Conservation (phyloP, 2,888 invertebrate genomes). For the Platerodrilus igneus region DNA sequence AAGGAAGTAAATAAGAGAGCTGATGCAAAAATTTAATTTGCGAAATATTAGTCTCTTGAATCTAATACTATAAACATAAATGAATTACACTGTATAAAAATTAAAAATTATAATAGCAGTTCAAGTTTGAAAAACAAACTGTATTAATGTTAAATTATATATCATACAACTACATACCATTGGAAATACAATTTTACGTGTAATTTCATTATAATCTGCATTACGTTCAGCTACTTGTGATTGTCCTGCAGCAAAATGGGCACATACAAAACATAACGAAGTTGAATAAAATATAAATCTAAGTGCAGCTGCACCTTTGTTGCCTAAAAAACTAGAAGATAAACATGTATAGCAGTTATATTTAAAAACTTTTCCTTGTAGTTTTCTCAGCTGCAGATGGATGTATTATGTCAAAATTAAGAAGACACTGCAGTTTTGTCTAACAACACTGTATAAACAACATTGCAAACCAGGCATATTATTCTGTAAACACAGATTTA, state of each 20-base stretch:
- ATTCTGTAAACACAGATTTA: no score
- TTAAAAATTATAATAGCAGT: no score
- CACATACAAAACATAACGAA: conserved; percentile 95
- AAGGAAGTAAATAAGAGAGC: no score
- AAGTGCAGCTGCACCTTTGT: conserved; percentile 94
- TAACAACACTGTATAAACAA: no score
- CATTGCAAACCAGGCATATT: no score
- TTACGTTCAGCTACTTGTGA: conserved; percentile 92
- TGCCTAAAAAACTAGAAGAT: conserved; percentile 59
- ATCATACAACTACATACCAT: conserved; percentile 59
- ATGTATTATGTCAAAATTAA: no score
- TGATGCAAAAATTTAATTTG: conserved; percentile 2
- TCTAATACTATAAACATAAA: conserved; percentile 2
- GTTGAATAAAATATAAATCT: conserved; percentile 88
- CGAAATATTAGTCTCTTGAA: background rate
- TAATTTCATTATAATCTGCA: conserved; percentile 94
- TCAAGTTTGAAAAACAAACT: background rate
- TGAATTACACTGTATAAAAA: background rate
- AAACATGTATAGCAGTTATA: background rate
- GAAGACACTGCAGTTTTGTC: no score
- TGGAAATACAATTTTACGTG: conserved; percentile 82
- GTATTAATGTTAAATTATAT: background rate
- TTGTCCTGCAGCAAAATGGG: conserved; percentile 98
- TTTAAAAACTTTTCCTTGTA: conserved; percentile 18
- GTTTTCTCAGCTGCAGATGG: no score